phyloP scores from a whole-genome alignment of 1,140 invertebrate species.

The Tetraneura akinire region DNA sequence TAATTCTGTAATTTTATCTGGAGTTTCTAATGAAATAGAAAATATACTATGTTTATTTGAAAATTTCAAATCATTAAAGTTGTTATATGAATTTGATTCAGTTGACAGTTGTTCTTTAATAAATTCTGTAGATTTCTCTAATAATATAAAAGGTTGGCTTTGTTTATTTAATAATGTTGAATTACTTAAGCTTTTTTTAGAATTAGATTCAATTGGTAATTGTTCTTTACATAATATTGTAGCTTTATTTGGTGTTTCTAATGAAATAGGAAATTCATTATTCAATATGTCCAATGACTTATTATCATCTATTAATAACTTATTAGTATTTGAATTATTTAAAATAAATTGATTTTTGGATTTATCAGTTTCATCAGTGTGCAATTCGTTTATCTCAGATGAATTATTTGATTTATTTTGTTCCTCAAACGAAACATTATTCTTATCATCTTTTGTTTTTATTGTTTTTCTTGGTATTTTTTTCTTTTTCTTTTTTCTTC shows the following conservation, averaged over 20 bases:
- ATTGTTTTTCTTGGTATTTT: conserved; percentile 41
- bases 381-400: background rate
- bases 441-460: background rate
- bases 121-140: background rate
- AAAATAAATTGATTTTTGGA: background rate
- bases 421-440: background rate
- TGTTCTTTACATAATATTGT: background rate
- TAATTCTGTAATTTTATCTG: background rate
- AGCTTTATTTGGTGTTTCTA: background rate
- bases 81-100: background rate
- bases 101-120: background rate
- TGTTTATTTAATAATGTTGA: background rate
- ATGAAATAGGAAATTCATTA: background rate
- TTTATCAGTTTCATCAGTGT: background rate
- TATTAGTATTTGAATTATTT: background rate
- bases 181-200: too few relatives aligned
- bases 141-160: background rate
- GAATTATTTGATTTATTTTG: background rate
- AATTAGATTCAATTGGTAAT: background rate
- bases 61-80: background rate
- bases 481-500: conserved; percentile 43
- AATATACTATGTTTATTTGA: background rate
- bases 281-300: background rate
- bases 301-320: background rate
- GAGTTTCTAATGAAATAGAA: background rate